A percentile compares a stretch with the other conserved stretches of the same genome.
Evolutionary conservation across 2,797 vertebrate species (phyloP).

Genomic region (Manis pentadactyla): DNA sequence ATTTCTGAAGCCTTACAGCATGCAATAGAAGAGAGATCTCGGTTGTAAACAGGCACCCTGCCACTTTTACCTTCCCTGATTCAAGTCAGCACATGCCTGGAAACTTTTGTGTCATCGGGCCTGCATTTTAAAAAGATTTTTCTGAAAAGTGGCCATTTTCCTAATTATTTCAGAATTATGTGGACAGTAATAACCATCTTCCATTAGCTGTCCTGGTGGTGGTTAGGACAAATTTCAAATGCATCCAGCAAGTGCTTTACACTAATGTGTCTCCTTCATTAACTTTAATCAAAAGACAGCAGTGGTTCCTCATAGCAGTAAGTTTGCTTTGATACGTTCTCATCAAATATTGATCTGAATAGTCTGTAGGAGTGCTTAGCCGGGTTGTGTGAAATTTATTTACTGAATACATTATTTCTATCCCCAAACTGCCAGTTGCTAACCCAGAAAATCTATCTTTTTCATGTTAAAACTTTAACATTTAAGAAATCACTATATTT

Average conservation of each 20-base stretch:
- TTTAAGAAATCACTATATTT: neutral
- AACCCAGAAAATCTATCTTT: slow-evolving; percentile 42
- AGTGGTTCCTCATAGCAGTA: slow-evolving; percentile 75
- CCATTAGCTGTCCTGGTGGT: slow-evolving; percentile 66
- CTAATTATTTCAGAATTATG: slow-evolving; percentile 77
- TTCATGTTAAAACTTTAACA: slow-evolving; percentile 48
- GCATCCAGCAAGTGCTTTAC: slow-evolving; percentile 68
- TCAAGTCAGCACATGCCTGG: slow-evolving; percentile 62
- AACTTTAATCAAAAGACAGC: slow-evolving; percentile 80
- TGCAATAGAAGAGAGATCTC: slow-evolving; percentile 8
- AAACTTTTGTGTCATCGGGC: slow-evolving; percentile 62
- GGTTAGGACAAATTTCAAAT: slow-evolving; percentile 72
- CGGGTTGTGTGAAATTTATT: slow-evolving; percentile 66
- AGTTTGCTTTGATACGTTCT: slow-evolving; percentile 78
- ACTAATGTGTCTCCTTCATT: slow-evolving; percentile 79
- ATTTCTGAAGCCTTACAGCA: slow-evolving; percentile 2
- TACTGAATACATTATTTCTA: slow-evolving; percentile 76
- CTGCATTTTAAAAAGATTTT: slow-evolving; percentile 67
- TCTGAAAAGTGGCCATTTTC: slow-evolving; percentile 69
- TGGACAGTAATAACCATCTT: slow-evolving; percentile 75
- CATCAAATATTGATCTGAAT: slow-evolving; percentile 83
- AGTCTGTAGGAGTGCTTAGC: slow-evolving; percentile 49
- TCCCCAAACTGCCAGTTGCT: slow-evolving; percentile 40
- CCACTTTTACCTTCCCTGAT: slow-evolving; percentile 67
- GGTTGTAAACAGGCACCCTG: slow-evolving; percentile 30